A percentile compares a stretch with the other conserved stretches of the same genome.
Conservation (phyloP, 2,888 invertebrate species). For the Pinctada fucata region DNA sequence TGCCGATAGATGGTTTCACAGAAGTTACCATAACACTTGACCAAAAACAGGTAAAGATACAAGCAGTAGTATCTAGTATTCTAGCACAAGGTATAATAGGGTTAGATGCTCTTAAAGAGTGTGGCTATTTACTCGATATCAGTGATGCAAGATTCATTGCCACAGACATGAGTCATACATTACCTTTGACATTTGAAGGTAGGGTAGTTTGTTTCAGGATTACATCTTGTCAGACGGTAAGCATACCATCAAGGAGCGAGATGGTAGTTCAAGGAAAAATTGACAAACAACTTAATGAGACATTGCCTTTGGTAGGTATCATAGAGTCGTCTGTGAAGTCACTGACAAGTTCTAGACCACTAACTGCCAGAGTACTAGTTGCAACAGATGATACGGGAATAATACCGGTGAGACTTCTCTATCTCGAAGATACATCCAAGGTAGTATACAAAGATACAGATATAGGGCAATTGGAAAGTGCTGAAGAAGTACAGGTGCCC, state of each 20-base stretch:
- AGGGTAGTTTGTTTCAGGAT: not conserved
- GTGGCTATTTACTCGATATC: not conserved
- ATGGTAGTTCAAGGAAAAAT: not conserved
- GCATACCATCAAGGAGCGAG: not conserved
- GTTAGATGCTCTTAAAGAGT: not conserved
- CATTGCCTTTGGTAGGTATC: not conserved
- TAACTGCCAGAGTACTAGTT: not conserved
- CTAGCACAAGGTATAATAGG: not conserved
- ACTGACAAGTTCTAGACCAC: not conserved
- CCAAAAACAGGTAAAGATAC: too few relatives aligned
- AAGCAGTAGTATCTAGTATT: not conserved
- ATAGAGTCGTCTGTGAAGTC: not conserved
- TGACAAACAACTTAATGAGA: not conserved
- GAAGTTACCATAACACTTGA: too few relatives aligned
- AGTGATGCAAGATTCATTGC: not conserved
- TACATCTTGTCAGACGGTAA: not conserved
- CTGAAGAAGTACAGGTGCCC: too few relatives aligned
- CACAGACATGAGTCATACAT: not conserved
- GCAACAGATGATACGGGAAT: not conserved
- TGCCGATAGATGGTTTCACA: too few relatives aligned
- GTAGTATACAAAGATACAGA: not conserved
- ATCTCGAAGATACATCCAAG: not conserved
- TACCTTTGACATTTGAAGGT: not conserved
- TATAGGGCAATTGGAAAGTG: too few relatives aligned
- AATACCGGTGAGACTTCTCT: not conserved